Percentiles rank a stretch among this genome's conserved stretches.
Conservation (phyloP, 1,140 invertebrate species). For the Adelges cooleyi region DNA sequence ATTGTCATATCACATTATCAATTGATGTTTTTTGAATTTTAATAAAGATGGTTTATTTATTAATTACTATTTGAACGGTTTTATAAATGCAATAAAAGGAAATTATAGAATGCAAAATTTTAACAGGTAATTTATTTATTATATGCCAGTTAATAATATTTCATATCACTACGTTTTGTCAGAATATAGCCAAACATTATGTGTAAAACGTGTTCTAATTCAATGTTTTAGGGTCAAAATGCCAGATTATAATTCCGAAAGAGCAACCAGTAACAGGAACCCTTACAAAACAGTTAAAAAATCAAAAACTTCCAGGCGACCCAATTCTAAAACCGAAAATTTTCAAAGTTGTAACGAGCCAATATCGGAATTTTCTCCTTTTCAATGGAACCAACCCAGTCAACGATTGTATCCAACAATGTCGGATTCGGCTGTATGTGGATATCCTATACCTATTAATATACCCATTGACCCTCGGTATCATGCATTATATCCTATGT, state of each 20-base stretch:
- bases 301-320: background rate
- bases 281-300: background rate
- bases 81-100: no score
- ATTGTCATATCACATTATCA: no score
- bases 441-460: constrained; percentile 40
- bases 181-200: background rate
- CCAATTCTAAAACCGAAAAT: background rate
- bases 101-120: background rate
- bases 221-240: background rate
- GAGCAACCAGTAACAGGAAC: background rate
- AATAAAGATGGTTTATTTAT: no score
- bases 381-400: constrained; percentile 32
- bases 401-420: constrained; percentile 42
- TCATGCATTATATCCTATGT: constrained; percentile 39
- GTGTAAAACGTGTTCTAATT: background rate
- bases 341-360: constrained; percentile 6
- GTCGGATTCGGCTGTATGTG: constrained; percentile 42
- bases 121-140: background rate
- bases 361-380: constrained; percentile 10
- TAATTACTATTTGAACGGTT: no score
- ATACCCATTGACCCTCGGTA: constrained; percentile 45
- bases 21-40: no score
- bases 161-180: no score
- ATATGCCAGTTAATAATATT: no score
- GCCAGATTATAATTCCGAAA: background rate